Evolutionary conservation across 2,888 invertebrate genomes (phyloP).

Genomic region (Oscheius sp.): DNA sequence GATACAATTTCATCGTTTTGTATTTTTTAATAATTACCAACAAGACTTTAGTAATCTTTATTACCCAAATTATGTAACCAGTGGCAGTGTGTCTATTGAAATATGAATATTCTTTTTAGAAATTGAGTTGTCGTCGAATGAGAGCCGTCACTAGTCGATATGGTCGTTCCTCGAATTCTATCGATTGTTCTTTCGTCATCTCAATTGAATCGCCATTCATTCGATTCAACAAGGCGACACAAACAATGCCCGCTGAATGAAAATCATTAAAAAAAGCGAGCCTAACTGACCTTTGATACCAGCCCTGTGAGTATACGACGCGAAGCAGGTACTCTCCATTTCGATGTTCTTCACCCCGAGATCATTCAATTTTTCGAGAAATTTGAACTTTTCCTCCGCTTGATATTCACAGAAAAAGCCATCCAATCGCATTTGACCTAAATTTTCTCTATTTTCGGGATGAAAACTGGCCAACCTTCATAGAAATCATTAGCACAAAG

Average conservation of each 20-base stretch:
- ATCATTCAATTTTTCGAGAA: constrained; percentile 80
- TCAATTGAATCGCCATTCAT: constrained; percentile 87
- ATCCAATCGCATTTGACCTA: constrained; percentile 92
- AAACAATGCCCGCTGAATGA: constrained; percentile 84
- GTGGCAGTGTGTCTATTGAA: constrained; percentile 1
- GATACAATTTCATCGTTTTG: too few species aligned
- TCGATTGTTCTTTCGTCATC: constrained; percentile 60
- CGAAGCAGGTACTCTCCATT: constrained; percentile 89
- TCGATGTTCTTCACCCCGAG: constrained; percentile 93
- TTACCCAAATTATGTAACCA: constrained; percentile 13
- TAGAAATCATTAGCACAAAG: constrained; percentile 98
- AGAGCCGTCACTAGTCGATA: constrained; percentile 64
- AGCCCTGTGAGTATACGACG: constrained; percentile 91
- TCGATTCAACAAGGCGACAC: constrained; percentile 90
- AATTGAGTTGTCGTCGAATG: constrained; percentile 49
- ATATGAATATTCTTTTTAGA: constrained; percentile 29
- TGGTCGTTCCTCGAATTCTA: constrained; percentile 69
- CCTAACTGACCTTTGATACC: constrained; percentile 50
- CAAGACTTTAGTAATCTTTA: background rate
- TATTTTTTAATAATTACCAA: too few species aligned
- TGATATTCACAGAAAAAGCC: constrained; percentile 96
- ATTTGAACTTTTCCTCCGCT: constrained; percentile 89
- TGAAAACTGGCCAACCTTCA: constrained; percentile 79
- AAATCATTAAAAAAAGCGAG: background rate
- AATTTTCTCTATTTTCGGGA: constrained; percentile 5